Conservation (phyloP, 2,888 invertebrate genomes). For the Dorcus hopei region DNA sequence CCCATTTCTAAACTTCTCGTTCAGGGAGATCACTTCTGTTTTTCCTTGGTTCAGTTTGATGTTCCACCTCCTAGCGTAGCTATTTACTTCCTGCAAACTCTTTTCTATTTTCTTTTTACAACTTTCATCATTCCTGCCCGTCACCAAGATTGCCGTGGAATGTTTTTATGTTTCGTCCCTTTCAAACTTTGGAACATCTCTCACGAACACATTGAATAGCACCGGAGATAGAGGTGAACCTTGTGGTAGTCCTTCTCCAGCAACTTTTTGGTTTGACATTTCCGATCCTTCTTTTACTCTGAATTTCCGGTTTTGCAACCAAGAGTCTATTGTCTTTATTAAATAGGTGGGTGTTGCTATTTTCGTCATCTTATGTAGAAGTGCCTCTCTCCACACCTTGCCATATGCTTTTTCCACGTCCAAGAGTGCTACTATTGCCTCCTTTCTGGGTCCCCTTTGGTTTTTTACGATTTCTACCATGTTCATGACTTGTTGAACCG, state of each 20-base stretch:
- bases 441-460: background rate
- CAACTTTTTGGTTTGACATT: background rate
- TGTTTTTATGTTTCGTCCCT: no score
- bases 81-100: background rate
- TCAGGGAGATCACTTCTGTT: background rate
- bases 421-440: background rate
- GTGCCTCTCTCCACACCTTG: background rate
- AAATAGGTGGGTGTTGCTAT: background rate
- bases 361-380: background rate
- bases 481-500: background rate
- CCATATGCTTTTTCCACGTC: no score
- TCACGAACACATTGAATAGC: no score
- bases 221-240: background rate
- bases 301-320: background rate
- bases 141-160: no score
- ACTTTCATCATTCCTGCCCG: no score
- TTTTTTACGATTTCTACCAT: background rate
- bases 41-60: background rate
- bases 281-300: background rate
- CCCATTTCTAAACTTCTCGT: no score
- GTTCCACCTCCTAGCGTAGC: background rate
- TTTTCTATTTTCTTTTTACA: no score
- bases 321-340: background rate
- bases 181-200: no score
- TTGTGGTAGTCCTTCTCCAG: background rate